Conservation (phyloP, 1,140 invertebrate species). For the Drosophila funebris region DNA sequence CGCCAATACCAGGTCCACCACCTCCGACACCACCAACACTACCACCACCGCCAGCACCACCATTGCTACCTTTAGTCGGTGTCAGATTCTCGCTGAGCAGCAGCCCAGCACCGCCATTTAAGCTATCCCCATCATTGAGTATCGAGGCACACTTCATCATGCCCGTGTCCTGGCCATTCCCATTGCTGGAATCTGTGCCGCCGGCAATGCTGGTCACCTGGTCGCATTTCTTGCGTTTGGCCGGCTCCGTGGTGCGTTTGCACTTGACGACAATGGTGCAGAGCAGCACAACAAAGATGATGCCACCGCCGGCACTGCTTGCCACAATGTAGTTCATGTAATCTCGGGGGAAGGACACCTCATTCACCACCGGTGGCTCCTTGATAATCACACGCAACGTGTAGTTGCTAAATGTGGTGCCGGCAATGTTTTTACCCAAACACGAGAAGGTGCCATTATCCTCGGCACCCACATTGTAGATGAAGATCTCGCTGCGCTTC, state of each 20-base stretch:
- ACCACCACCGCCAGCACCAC: conserved; percentile 34
- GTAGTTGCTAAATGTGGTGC: conserved; percentile 89
- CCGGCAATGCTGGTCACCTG: conserved; percentile 74
- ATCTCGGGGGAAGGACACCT: conserved; percentile 87
- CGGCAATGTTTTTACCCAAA: conserved; percentile 92
- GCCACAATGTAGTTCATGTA: conserved; percentile 86
- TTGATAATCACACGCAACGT: conserved; percentile 90
- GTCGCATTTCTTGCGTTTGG: conserved; percentile 85
- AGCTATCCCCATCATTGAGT: conserved; percentile 71
- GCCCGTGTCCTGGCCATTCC: conserved; percentile 63
- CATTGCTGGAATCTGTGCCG: conserved; percentile 70
- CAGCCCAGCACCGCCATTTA: conserved; percentile 64
- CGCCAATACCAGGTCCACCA: conserved; percentile 4
- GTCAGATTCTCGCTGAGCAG: conserved; percentile 63
- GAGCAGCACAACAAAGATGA: conserved; percentile 87
- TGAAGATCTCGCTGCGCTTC: conserved; percentile 90
- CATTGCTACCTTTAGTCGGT: conserved; percentile 69
- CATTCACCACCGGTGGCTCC: conserved; percentile 88
- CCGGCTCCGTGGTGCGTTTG: conserved; percentile 84
- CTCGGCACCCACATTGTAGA: conserved; percentile 89
- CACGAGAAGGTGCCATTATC: conserved; percentile 93
- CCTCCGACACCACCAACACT: not conserved
- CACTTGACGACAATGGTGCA: conserved; percentile 87
- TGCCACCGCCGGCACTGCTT: conserved; percentile 86
- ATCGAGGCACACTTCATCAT: conserved; percentile 82